Evolutionary conservation across 2,113 vertebrate genomes (phyloP), one percentile per base, ranked within the genome.

Genomic region (Eclectus roratus): DNA sequence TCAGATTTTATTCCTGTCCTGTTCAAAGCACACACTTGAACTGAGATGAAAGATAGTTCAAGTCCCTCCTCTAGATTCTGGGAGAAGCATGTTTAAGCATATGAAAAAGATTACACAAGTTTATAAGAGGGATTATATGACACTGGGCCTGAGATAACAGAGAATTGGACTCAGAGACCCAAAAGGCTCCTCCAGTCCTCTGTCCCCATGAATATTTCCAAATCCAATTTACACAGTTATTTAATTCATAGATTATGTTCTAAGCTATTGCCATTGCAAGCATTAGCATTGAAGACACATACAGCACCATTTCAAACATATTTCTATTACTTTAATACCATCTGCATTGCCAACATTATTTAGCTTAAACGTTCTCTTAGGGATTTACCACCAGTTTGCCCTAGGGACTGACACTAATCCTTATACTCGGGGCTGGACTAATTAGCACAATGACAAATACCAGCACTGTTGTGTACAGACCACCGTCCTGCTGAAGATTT

Each of bases 191-290:
- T 78, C 17, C 25, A 92, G 37, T 18, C 33, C 63, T 66, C 78
- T 77, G 85, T 23, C 58, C 27, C 35, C 77, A 35, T 18, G n/a
- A 81, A 73, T 80, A 91, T 80, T 91, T 95, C 60, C 33, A 96
- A 95, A 96, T 96, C 82, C 50, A 94, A 74, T 94, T 93, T 78
- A 90, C 24, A 91, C 47, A 47, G 85, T 77, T 83, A 74, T 86
- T 96, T 90, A 74, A 89, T 56, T 78, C 43, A 65, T 17, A 86
- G 61, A 89, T 93, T 91, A 96, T 53, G 10, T 90, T 81, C 50
- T 90, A 88, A 88, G 33, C 35, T 91, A 86, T 27, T 37, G 13
- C 39, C 33, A 74, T 29, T 79, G 47, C 39, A 86, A 83, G 46
- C 13, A 73, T 74, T 83, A 93, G 35, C 82, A 70, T 0, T 1